Conservation (phyloP, 1,140 invertebrate genomes). For the Drosophila teissieri region DNA sequence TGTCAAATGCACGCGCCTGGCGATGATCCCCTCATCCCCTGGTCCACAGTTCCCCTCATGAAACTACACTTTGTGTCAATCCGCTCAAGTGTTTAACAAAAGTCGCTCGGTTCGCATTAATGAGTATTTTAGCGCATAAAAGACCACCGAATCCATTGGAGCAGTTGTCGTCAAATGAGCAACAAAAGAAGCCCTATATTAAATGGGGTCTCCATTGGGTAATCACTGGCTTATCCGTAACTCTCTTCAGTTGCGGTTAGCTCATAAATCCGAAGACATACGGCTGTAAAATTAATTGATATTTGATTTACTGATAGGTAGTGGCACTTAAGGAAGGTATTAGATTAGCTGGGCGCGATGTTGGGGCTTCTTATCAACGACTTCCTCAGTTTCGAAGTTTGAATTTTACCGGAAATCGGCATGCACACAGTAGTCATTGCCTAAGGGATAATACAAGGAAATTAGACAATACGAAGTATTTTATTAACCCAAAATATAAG, state of each 20-base stretch:
- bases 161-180: conserved; percentile 30
- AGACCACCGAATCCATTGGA: conserved; percentile 30
- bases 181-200: conserved; percentile 41
- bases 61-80: conserved; percentile 49
- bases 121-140: conserved; percentile 7
- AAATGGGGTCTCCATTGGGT: neutral
- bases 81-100: conserved; percentile 71
- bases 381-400: conserved; percentile 1
- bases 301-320: conserved; percentile 37
- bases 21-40: conserved; percentile 2
- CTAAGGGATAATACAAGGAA: neutral
- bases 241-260: conserved; percentile 11
- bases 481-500: too few species aligned
- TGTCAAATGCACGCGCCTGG: conserved; percentile 76
- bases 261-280: neutral
- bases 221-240: conserved; percentile 8
- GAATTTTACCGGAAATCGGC: conserved; percentile 15
- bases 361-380: conserved; percentile 9
- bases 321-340: conserved; percentile 3
- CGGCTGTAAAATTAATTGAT: conserved; percentile 23
- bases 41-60: too few species aligned
- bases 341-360: neutral
- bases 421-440: neutral
- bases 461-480: too few species aligned
- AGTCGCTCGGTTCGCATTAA: conserved; percentile 30